Evolutionary conservation across 2,113 vertebrate species (phyloP), one percentile per base, ranked within the genome.

Genomic region (Carassius auratus): DNA sequence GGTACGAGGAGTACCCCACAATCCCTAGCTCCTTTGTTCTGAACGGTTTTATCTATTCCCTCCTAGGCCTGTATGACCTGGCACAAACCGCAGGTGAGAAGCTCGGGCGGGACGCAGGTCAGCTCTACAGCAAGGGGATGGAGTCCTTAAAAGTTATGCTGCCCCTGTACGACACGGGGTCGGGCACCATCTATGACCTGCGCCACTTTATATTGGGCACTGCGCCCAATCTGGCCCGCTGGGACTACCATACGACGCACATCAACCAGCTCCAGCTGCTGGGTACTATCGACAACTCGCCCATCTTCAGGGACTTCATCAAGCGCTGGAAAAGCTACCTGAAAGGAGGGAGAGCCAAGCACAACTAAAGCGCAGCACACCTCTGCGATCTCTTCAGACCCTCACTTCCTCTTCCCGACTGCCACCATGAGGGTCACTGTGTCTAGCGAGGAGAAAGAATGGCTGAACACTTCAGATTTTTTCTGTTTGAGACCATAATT

Each of bases 171-270:
- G 98, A 99, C 95, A 99, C 98, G 0, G 98, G 98, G 87, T 99
- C 98, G 0, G 98, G 98, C 19, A 97, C 96, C 91, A 96, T 99
- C 92, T 99, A 99, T 0, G 98, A 99, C 95, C 96, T 99, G 9
- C 95, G 98, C 17, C 98, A 99, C 94, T 98, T 97, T 93, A 96
- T 97, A 95, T 92, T 99, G 0, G 97, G 97, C 91, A 95, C 95
- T 0, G 97, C 98, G 0, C 98, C 98, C 93, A 99, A 99, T 94
- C 92, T 99, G 92, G 98, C 98, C 0, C 98, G 98, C 42, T 99
- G 98, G 98, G 98, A 99, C 93, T 99, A 99, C 83, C 98, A 99
- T 92, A 99, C 98, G 88, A 99, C 98, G 3, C 98, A 99, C 96
- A 99, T 99, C 91, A 99, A 99, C 92, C 98, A 99, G 92, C 96